Evolutionary conservation across 2,113 vertebrate species (phyloP).

Genomic region (Tiliqua scincoides): DNA sequence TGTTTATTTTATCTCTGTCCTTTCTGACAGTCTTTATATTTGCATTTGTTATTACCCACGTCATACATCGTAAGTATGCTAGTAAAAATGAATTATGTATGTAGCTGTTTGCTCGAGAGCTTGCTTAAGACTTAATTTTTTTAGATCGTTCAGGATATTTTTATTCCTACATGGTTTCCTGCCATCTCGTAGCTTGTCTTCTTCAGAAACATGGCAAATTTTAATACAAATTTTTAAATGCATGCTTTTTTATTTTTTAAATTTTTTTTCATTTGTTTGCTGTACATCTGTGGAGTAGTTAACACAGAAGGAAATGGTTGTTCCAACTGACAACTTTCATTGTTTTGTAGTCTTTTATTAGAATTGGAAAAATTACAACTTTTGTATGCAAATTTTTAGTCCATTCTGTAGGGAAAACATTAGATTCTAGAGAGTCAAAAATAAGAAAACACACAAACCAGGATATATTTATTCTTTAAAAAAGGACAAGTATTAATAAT

Average conservation of each 20-base stretch:
- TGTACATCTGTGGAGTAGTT: constrained; percentile 21
- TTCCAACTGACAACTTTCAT: not conserved
- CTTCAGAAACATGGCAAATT: not conserved
- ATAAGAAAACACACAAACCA: not conserved
- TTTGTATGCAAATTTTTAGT: not conserved
- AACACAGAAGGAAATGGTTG: not conserved
- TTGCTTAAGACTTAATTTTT: constrained; percentile 63
- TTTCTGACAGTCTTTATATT: constrained; percentile 99
- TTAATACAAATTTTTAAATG: constrained; percentile 6
- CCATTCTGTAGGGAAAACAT: not conserved
- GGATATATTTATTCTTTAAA: too few species aligned
- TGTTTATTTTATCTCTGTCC: constrained; percentile 99
- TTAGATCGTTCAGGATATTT: constrained; percentile 70
- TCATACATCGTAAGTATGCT: constrained; percentile 96
- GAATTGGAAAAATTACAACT: not conserved
- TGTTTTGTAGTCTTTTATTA: not conserved
- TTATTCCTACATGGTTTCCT: constrained; percentile 48
- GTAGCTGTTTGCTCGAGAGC: constrained; percentile 74
- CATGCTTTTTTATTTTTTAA: too few species aligned
- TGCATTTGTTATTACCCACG: constrained; percentile 96
- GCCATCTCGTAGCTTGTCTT: not conserved
- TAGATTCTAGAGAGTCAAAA: not conserved
- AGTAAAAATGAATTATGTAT: constrained; percentile 72
- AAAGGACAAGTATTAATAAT: not conserved
- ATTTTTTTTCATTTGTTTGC: constrained; percentile 27